Base-by-base conservation (phyloP, 2,888 invertebrate genomes). In the Catocala fraxini region DNA sequence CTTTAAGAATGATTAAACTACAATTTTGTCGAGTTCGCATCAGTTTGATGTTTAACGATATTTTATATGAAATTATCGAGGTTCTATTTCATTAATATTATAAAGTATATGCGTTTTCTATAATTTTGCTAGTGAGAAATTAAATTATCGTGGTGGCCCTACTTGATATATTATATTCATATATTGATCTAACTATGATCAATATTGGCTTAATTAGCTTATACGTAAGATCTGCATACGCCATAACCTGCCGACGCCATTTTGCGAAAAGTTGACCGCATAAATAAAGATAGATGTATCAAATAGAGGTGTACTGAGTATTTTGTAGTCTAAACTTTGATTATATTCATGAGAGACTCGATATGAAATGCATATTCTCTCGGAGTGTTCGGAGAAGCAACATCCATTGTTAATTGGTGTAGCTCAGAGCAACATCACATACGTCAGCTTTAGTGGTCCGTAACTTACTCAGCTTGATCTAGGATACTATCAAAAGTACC, bases 1-100 rank as follows among this genome's bases (percentile, higher is more conserved):
- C 61, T 49, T 56, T 52, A 63, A 51, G 54, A 55, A 45, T 65
- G 46, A 65, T 65, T 48, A 51, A 47, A 60, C 68, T 65, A 61
- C 60, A 41, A 65, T 71, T 55, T 63, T 62, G 65, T 43, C 34
- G 33, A 46, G 42, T 42, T 13, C 35, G n/a, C n/a, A 10, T n/a
- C 12, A 46, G 48, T 52, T 62, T 56, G 46, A 49, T 60, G 42
- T 35, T 55, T 56, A 51, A 39, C 42, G 41, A 45, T 6, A 59
- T 56, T 46, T 34, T 7, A 35, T 35, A 48, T n/a, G 11, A 42
- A 39, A 39, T 39, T 39, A 39, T 39, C 35, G 9, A 15, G 15
- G 35, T 39, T 39, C 6, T 7, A 6, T 39, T 6, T 7, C 9
- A 39, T 39, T 39, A 39, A 9, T 9, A 39, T 39, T 39, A 39